These are phyloP conservation scores for Myotis vivesi DNA, from an alignment of 2,797 vertebrate species.

Conservation along the genomic window DNA sequence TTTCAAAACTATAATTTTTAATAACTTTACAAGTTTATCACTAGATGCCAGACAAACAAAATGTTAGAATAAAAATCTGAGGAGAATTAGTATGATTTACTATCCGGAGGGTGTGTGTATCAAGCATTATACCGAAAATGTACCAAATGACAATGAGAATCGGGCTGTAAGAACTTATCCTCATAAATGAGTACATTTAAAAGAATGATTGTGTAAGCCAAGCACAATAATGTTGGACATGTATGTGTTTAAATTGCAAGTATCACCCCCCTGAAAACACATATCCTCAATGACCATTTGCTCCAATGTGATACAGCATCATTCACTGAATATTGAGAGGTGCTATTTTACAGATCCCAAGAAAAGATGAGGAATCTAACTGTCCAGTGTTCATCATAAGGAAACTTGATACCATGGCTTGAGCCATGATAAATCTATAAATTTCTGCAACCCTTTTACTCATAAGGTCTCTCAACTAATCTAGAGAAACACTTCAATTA, in stretches of 20 bases:
- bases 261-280: neutral
- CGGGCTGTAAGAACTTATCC: neutral
- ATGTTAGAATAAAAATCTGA: slow-evolving; percentile 7
- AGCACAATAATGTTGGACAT: neutral
- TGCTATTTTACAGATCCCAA: neutral
- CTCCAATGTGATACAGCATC: neutral
- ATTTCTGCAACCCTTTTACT: too few relatives aligned
- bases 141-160: slow-evolving; percentile 41
- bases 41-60: slow-evolving; percentile 29
- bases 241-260: slow-evolving; percentile 47
- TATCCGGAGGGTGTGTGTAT: neutral
- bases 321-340: neutral
- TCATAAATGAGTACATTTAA: neutral
- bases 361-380: neutral
- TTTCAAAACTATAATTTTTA: slow-evolving; percentile 26
- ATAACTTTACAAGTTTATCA: slow-evolving; percentile 13
- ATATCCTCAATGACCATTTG: neutral
- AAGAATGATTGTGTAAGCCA: neutral
- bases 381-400: neutral
- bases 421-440: neutral
- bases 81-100: neutral
- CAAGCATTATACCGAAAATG: neutral
- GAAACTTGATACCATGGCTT: neutral
- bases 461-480: too few relatives aligned
- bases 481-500: too few relatives aligned